Base-by-base conservation (phyloP, 2,888 invertebrate genomes). In the Sphaerophoria taeniata region DNA sequence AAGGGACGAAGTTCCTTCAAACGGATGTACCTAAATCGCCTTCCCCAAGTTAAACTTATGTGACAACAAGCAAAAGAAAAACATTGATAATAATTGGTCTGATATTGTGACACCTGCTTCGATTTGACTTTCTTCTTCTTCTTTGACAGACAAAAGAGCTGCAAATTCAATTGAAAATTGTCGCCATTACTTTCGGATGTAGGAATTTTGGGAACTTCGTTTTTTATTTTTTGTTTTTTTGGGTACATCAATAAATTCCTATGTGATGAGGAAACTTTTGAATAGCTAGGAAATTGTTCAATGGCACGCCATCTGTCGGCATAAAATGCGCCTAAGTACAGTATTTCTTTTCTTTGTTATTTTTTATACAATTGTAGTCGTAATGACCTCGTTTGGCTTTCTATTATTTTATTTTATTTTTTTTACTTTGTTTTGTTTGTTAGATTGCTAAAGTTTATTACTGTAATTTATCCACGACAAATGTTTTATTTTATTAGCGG, bases 381-480 rank as follows among this genome's bases (percentile, higher is more conserved):
- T 83, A 78, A 83, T 83, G 83, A 83, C 83, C 83, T 78, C 73
- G 83, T 78, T 83, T 31, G 82, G 69, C n/a, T 67, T 51, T 67
- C 45, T 76, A 65, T 69, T 78, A 58, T 63, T 73, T 43, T 83
- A 39, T 56, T 34, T 7, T 63, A 55, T 67, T 55, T 67, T 67
- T 55, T 72, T 3, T 34, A 4, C 43, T 61, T 49, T 49, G 34
- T 39, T 45, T 31, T n/a, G 71, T 49, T 39, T 49, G 65, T 67
- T 56, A 65, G 72, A 70, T 70, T 76, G 53, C 60, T 61, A 61
- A 43, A 36, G 73, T 78, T 83, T 78, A 83, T 83, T 83, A 70
- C 74, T 45, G 65, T 83, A 78, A 83, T 83, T 83, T 78, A 83
- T 83, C 74, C 79, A 83, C 83, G 83, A 78, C 74, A 79, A 83